A percentile compares a stretch with the other conserved stretches of the same genome.
Conservation (phyloP, 2,113 vertebrate genomes). For the Zapus hudsonius region DNA sequence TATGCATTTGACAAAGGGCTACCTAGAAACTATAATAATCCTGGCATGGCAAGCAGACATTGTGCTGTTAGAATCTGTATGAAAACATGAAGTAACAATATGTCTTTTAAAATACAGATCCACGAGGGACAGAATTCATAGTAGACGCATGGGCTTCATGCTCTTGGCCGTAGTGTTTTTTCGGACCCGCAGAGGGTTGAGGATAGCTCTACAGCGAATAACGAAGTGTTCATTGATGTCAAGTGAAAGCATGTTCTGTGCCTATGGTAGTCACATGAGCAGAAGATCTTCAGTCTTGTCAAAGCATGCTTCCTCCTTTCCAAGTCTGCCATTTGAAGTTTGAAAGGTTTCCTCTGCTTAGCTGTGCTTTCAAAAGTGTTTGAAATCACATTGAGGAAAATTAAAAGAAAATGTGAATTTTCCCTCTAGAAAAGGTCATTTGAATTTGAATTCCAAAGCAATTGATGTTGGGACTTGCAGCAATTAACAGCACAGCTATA, state of each 20-base stretch:
- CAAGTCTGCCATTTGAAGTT: background rate
- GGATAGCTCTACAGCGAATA: background rate
- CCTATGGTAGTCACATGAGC: conserved; percentile 1
- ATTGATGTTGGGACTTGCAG: conserved; percentile 1
- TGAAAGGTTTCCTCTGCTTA: conserved; percentile 53
- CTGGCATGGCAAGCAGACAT: background rate
- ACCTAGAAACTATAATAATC: background rate
- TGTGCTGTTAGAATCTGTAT: conserved; percentile 24
- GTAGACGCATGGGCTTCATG: background rate
- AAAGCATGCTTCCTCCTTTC: conserved; percentile 14
- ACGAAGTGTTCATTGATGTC: background rate
- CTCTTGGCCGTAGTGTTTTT: background rate
- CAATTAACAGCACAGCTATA: conserved; percentile 43
- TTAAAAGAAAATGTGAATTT: conserved; percentile 58
- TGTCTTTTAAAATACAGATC: background rate
- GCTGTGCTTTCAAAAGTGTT: conserved; percentile 35
- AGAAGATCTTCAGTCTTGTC: conserved; percentile 50
- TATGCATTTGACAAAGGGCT: background rate
- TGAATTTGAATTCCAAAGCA: conserved; percentile 67
- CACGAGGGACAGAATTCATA: no score
- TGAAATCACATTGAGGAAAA: conserved; percentile 68
- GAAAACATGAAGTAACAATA: conserved; percentile 1
- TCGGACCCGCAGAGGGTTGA: background rate
- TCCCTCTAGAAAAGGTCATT: conserved; percentile 49
- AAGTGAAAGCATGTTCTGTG: background rate